Percentiles rank a stretch among this genome's conserved stretches.
These are phyloP conservation scores for Carlito syrichta DNA, from an alignment of 2,113 vertebrate genomes.

Conservation along the genomic window DNA sequence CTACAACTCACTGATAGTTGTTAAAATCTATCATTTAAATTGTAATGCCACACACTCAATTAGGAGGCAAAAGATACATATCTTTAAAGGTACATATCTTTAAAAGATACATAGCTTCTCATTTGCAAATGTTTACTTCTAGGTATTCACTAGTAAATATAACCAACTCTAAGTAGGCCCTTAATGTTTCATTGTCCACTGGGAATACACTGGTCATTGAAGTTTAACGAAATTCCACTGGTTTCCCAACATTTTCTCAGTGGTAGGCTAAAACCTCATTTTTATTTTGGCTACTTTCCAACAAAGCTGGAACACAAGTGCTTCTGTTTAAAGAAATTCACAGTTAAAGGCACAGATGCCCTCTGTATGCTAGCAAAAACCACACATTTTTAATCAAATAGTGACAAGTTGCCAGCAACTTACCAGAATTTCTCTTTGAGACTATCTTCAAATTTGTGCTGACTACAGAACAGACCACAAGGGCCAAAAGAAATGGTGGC, in stretches of 20 bases:
- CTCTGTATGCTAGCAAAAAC: background rate
- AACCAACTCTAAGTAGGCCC: constrained; percentile 6
- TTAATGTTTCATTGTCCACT: constrained; percentile 14
- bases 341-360: constrained; percentile 11
- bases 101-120: background rate
- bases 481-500: constrained; percentile 84
- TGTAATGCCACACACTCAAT: background rate
- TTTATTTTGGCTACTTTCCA: constrained; percentile 43
- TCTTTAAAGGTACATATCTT: background rate
- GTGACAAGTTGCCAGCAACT: constrained; percentile 76
- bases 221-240: constrained; percentile 29
- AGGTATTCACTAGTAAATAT: constrained; percentile 28
- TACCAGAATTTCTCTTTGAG: constrained; percentile 98
- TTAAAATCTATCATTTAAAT: constrained; percentile 33
- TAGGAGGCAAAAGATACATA: background rate
- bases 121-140: constrained; percentile 43
- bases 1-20: constrained; percentile 33
- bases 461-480: constrained; percentile 87
- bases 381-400: constrained; percentile 47
- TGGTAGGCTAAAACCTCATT: constrained; percentile 45
- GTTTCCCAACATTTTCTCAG: constrained; percentile 34
- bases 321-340: constrained; percentile 34
- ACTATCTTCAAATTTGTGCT: constrained; percentile 93
- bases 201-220: background rate
- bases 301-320: constrained; percentile 19